Evolutionary conservation across 2,797 vertebrate species (phyloP), one percentile per base, ranked within the genome.

Genomic region (Taenioides sp.): DNA sequence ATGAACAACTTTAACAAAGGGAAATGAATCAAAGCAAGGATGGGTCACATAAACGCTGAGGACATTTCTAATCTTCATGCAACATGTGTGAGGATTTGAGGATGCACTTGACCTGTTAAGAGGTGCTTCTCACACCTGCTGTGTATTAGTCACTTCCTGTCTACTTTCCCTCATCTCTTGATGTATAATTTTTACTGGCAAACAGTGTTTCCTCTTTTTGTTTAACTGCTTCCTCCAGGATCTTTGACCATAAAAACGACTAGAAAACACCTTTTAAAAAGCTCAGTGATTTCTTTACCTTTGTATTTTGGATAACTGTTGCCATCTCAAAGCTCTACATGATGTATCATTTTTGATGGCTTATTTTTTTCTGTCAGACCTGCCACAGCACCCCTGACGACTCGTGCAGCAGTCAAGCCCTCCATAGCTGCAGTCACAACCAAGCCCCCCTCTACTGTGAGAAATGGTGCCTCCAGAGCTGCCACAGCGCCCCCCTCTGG

Each of bases 401-500:
- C 85, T 71, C 82, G 84, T 67, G 34, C 71, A 25, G 49, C 79
- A 6, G 37, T 83, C n/a, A 88, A 78, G 61, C 57, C 83, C 31
- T 12, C 85, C 4, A 54, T 76, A 72, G 47, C 80, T 23, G 20
- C 79, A 64, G 34, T 80, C 25, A 22, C 79, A 66, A 22, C 77
- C 40, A 92, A 81, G 83, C 58, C 77, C 43, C 64, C 77, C 20
- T 68, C 79, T 17, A 20, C 77, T 57, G 47, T 70, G 22, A 90
- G 80, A 83, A 69, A 79, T 0, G 7, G 84, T 31, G 65, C 85
- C 10, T 77, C 84, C 14, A 91, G 85, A 89, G 79, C 71, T 1
- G 61, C 82, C 54, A 73, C 85, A 74, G 77, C 85, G 0, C 79
- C 87, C 54, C 73, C 92, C 87, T 72, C 82, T 86, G 90, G 87